A percentile compares a stretch with the other conserved stretches of the same genome.
Evolutionary conservation across 2,113 vertebrate species (phyloP).

Genomic region (Heteronetta atricapilla): DNA sequence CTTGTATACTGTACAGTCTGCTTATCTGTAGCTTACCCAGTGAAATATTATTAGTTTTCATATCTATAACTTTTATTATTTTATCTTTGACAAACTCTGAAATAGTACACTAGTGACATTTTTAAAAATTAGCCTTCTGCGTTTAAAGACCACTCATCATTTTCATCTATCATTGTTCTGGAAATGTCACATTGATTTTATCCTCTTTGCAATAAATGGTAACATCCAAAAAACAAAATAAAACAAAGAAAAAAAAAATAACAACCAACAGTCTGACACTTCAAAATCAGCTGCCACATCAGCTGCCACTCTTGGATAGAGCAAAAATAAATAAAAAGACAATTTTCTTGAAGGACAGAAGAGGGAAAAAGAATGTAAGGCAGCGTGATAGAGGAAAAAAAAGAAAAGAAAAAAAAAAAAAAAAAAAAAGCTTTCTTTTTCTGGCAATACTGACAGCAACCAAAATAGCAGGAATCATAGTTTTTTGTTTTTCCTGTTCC

Average conservation of each 20-base stretch:
- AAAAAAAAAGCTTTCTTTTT: constrained; percentile 23
- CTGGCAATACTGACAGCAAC: constrained; percentile 39
- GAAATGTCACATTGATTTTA: constrained; percentile 87
- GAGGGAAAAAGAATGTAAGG: rapidly evolving
- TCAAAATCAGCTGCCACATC: constrained; percentile 79
- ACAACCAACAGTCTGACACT: constrained; percentile 61
- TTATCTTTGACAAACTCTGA: constrained; percentile 80
- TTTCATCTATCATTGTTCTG: constrained; percentile 79
- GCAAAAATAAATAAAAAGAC: constrained; percentile 78
- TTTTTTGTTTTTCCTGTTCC: constrained; percentile 14
- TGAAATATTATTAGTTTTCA: constrained; percentile 77
- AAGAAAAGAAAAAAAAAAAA: neutral
- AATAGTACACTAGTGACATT: constrained; percentile 78
- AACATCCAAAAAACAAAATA: constrained; percentile 46
- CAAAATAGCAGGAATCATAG: constrained; percentile 37
- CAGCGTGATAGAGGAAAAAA: neutral
- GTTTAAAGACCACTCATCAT: constrained; percentile 78
- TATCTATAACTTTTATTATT: constrained; percentile 74
- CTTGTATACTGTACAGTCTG: constrained; percentile 5
- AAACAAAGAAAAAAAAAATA: constrained; percentile 66
- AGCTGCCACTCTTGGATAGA: constrained; percentile 69
- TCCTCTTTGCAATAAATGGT: constrained; percentile 79
- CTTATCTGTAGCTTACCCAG: constrained; percentile 61
- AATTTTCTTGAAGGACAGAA: constrained; percentile 75
- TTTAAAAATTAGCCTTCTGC: constrained; percentile 75